A percentile compares a stretch with the other conserved stretches of the same genome.
phyloP scores from a whole-genome alignment of 2,113 vertebrate genomes.

The Symphodus melops region DNA sequence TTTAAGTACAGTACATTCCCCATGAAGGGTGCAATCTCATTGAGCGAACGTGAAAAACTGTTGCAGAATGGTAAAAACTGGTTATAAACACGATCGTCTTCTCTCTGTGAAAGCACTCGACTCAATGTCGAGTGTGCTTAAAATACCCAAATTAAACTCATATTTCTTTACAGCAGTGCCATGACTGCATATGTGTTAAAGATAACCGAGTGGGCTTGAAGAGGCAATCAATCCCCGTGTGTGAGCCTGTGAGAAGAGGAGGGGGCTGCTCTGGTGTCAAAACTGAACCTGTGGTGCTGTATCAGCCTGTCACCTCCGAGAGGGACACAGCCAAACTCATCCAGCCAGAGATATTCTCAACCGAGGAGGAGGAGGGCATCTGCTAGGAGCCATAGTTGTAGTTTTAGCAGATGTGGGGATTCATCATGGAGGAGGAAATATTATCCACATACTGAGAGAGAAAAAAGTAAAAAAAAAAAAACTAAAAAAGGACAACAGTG shows the following conservation, averaged over 20 bases:
- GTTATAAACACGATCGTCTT: conserved; percentile 31
- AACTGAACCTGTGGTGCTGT: conserved; percentile 50
- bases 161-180: conserved; percentile 45
- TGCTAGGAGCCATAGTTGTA: not conserved
- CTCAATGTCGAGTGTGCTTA: conserved; percentile 37
- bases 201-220: conserved; percentile 36
- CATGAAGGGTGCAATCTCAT: conserved; percentile 8
- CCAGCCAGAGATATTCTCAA: conserved; percentile 25
- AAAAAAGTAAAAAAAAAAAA: conserved; percentile 8
- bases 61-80: conserved; percentile 10
- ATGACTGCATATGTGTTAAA: conserved; percentile 21
- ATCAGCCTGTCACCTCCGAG: conserved; percentile 46
- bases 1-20: conserved; percentile 41
- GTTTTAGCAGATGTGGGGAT: not conserved
- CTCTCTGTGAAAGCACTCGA: conserved; percentile 24
- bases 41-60: conserved; percentile 28
- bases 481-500: not conserved
- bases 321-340: not conserved
- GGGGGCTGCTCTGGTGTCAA: conserved; percentile 30
- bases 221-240: conserved; percentile 49
- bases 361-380: not conserved
- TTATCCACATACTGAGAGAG: not conserved
- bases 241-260: conserved; percentile 1
- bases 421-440: not conserved
- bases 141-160: conserved; percentile 50